Conservation (phyloP, 2,888 invertebrate species). For the Philonicus albiceps region DNA sequence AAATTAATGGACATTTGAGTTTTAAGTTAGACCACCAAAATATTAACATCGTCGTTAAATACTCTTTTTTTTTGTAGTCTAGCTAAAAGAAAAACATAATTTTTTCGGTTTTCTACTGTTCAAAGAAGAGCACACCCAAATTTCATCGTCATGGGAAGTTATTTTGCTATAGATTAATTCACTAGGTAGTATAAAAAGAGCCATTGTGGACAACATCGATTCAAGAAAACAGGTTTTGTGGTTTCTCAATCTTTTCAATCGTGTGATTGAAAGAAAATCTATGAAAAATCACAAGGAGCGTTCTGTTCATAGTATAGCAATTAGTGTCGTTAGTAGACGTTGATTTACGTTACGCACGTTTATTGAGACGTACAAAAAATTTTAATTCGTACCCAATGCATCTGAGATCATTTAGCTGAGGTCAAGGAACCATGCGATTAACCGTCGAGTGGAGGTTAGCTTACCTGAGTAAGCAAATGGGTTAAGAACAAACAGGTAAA, state of each 20-base stretch:
- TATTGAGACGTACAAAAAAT: background rate
- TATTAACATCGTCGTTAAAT: background rate
- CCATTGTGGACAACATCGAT: background rate
- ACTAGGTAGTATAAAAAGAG: background rate
- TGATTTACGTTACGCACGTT: background rate
- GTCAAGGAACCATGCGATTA: background rate
- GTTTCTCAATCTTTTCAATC: background rate
- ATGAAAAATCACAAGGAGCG: background rate
- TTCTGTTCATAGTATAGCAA: background rate
- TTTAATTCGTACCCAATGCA: background rate
- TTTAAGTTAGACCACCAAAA: background rate
- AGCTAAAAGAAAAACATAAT: background rate
- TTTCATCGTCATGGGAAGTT: background rate
- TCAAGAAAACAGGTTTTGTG: background rate
- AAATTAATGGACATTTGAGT: background rate
- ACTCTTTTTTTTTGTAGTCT: background rate
- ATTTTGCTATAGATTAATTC: background rate
- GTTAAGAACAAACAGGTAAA: background rate
- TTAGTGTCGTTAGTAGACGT: background rate
- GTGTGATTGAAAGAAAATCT: background rate
- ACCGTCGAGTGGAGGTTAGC: background rate
- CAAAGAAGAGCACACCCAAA: background rate
- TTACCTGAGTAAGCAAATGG: background rate
- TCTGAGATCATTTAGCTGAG: background rate
- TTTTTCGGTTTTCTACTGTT: background rate